Conservation (phyloP, 2,888 invertebrate species). For the Mactromeris polynyma region DNA sequence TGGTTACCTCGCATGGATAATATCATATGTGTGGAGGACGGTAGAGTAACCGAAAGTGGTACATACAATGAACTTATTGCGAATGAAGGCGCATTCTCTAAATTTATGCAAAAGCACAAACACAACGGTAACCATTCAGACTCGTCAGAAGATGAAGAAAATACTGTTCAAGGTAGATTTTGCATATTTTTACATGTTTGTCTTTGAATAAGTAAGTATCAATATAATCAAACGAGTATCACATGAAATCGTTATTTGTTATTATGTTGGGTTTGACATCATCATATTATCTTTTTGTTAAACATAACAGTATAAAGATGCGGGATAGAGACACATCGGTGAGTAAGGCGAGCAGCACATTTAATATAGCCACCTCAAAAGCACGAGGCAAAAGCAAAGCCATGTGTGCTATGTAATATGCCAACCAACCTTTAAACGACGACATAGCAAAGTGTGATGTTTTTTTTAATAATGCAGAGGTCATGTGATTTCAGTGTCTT, state of each 20-base stretch:
- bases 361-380: too few species aligned
- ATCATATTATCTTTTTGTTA: not conserved
- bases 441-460: not conserved
- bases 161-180: constrained; percentile 46
- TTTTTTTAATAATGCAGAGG: not conserved
- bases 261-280: not conserved
- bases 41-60: constrained; percentile 95
- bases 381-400: too few species aligned
- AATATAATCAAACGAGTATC: not conserved
- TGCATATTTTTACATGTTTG: not conserved
- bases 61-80: constrained; percentile 95
- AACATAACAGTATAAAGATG: not conserved
- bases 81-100: constrained; percentile 90
- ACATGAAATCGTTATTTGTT: not conserved
- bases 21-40: constrained; percentile 95
- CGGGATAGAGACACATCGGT: too few species aligned
- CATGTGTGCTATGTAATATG: too few species aligned
- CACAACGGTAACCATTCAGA: constrained; percentile 85
- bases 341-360: not conserved
- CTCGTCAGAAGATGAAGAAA: constrained; percentile 85
- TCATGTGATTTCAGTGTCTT: too few species aligned
- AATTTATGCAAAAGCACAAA: constrained; percentile 88
- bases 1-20: constrained; percentile 96
- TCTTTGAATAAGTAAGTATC: too few species aligned
- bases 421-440: too few species aligned